phyloP scores from a whole-genome alignment of 2,113 vertebrate species.

The Zingel zingel region DNA sequence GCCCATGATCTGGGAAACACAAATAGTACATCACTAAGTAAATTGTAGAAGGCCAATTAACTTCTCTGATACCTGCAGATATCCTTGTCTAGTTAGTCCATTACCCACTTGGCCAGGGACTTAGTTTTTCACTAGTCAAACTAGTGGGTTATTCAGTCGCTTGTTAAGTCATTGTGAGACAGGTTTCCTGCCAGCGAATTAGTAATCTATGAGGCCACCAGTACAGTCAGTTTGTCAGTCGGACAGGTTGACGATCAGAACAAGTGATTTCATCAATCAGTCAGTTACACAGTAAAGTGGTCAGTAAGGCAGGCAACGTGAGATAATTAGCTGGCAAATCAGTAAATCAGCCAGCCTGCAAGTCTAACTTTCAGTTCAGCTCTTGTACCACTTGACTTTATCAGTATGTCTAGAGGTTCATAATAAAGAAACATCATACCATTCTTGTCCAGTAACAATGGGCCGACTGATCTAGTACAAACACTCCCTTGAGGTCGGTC shows the following conservation, averaged over 20 bases:
- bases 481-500: conserved; percentile 58
- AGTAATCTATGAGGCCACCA: background rate
- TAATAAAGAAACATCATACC: conserved; percentile 50
- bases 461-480: conserved; percentile 50
- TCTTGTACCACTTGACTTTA: conserved; percentile 18
- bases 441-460: conserved; percentile 67
- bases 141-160: background rate
- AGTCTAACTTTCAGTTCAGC: conserved; percentile 3
- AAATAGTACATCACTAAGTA: background rate
- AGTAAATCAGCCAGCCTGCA: background rate
- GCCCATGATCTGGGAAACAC: background rate
- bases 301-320: background rate
- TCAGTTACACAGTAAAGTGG: conserved; percentile 2
- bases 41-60: background rate
- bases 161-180: background rate
- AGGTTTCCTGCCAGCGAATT: background rate
- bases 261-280: background rate
- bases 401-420: conserved; percentile 20
- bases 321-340: background rate
- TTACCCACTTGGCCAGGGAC: background rate
- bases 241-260: background rate
- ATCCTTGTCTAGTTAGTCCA: background rate
- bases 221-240: conserved; percentile 1
- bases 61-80: background rate
- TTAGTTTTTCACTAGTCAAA: background rate